Base-by-base conservation (phyloP, 2,888 invertebrate genomes). In the Cabera pusaria region DNA sequence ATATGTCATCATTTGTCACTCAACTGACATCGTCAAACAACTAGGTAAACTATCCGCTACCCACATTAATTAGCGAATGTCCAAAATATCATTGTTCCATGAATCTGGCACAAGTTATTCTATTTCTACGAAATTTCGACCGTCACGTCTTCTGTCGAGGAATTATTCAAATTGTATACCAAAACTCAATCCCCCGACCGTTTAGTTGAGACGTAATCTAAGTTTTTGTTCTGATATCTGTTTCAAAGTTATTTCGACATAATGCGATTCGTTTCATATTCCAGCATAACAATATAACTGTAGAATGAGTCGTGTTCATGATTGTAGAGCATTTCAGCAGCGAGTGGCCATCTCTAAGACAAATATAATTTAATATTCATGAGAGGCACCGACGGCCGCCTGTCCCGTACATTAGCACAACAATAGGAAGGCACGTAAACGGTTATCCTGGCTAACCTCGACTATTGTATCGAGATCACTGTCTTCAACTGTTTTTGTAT, bases 321-420 rank as follows among this genome's bases (percentile, higher is more conserved):
- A 65, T 67, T 64, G 67, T 67, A 48, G 54, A 61, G 65, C 64
- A 64, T 73, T 76, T 74, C 64, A 79, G 61, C 57, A 40, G 55
- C 56, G 57, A 70, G 64, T 69, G 58, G 59, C 64, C 58, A 59
- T 70, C 56, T 62, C 52, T 59, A 66, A 72, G 78, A 85, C 77
- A 80, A 82, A 79, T 72, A 72, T 66, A 52, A 52, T 56, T 84
- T 77, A 84, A 82, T 86, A 87, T 87, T 86, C 84, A 87, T 86
- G 81, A 85, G 77, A 48, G 59, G 59, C 63, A 64, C 60, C 55
- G 60, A 63, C 67, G 67, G 67, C 67, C 65, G 71, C 55, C 67
- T 64, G 69, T 64, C 63, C 64, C 60, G 60, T 54, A 59, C 63
- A 84, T 86, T 86, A 78, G 60, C 81, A 82, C 81, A 75, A 87